Conservation (phyloP, 2,888 invertebrate species). For the Siphonodentalium dalli region DNA sequence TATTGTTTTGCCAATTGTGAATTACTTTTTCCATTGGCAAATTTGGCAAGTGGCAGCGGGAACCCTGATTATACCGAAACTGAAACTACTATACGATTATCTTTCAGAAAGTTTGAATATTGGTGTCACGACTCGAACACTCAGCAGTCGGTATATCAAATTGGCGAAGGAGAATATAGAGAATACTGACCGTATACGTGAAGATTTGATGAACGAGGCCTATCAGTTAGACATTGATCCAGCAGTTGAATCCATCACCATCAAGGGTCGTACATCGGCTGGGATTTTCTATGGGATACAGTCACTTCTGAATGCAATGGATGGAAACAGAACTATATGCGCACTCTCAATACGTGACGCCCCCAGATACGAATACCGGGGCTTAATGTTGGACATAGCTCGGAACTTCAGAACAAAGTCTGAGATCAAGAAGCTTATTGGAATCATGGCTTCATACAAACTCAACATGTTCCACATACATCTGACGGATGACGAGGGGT, state of each 20-base stretch:
- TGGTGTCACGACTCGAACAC: no score
- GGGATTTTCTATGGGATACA: conserved; percentile 38
- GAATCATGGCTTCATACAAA: conserved; percentile 60
- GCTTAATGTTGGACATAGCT: conserved; percentile 46
- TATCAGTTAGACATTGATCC: conserved; percentile 34
- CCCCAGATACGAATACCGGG: conserved; percentile 42
- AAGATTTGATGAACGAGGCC: no score
- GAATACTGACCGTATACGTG: no score
- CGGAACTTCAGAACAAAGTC: conserved; percentile 51
- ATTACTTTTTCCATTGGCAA: no score
- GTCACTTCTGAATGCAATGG: conserved; percentile 30
- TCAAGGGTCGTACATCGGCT: conserved; percentile 22
- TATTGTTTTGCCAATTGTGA: no score
- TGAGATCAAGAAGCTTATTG: conserved; percentile 43
- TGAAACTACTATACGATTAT: no score
- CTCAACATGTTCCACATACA: conserved; percentile 61
- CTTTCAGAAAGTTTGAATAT: no score
- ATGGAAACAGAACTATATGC: conserved; percentile 31
- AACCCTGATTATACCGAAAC: no score
- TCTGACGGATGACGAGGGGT: conserved; percentile 61
- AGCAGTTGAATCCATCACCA: conserved; percentile 14
- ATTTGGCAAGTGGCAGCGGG: no score
- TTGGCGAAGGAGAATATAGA: no score
- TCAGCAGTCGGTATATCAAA: no score
- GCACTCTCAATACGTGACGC: conserved; percentile 31